Percentiles rank a stretch among this genome's conserved stretches.
phyloP scores from a whole-genome alignment of 2,797 vertebrate species.

The Sciurus carolinensis region DNA sequence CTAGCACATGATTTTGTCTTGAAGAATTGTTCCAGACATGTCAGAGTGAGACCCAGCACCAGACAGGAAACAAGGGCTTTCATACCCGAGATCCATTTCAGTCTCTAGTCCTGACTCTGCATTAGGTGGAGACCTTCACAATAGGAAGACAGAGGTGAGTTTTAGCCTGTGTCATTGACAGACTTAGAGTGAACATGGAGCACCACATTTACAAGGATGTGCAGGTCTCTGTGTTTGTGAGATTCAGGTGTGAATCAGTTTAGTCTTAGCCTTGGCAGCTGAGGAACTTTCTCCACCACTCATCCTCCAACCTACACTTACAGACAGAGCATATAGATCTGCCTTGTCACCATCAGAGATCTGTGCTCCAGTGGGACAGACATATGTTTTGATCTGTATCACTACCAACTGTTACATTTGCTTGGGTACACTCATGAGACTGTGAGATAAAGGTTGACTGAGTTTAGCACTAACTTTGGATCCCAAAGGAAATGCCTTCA shows the following conservation, averaged over 20 bases:
- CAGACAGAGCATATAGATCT: not conserved
- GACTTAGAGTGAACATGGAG: not conserved
- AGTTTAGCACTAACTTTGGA: not conserved
- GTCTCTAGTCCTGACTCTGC: not conserved
- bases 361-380: not conserved
- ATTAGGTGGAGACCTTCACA: not conserved
- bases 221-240: not conserved
- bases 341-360: not conserved
- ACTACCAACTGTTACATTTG: not conserved
- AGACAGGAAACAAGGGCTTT: not conserved
- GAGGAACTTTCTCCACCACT: no score
- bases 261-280: not conserved
- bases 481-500: not conserved
- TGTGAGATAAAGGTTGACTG: not conserved
- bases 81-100: no score
- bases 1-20: not conserved
- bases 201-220: not conserved
- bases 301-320: not conserved
- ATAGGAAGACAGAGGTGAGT: not conserved
- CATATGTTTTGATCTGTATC: not conserved
- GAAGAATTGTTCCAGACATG: not conserved
- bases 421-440: not conserved
- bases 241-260: not conserved
- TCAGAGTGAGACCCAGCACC: not conserved
- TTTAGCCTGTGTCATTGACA: not conserved